Base-by-base conservation (phyloP, 1,140 invertebrate genomes). In the Trichonephila clavipes region DNA sequence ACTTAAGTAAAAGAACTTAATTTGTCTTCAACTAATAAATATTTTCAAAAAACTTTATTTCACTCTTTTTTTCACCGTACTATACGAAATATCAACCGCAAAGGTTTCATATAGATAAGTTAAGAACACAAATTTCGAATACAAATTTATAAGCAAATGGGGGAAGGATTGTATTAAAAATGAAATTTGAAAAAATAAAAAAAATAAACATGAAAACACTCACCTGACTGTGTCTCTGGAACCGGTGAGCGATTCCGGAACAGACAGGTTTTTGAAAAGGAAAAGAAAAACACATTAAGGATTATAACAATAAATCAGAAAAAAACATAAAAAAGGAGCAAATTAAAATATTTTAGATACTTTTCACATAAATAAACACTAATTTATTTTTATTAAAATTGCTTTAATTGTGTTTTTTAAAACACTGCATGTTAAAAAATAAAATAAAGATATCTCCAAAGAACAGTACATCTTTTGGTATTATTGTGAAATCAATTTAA, bases 181-280 rank as follows among this genome's bases (percentile, higher is more conserved):
- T 40, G 14, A 86, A 86, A 86, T 51, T 51, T 51, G 51, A 51
- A 28, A 28, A 28, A 51, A 51, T 10, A 28, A 61, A 88, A 93
- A 87, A 64, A 83, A 44, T 40, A 91, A 93, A 87, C 19, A 19
- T 83, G 28, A 51, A 40, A 40, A 34, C 21, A 94, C 92, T 94
- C 92, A 94, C 92, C 92, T 94, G 92, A 94, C 92, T 94, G 92
- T 94, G 77, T 93, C 92, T 94, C 92, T 94, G 87, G 86, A 89
- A 83, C 77, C 86, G 77, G 16, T 24, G 72, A 89, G 69, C 69
- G 92, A 94, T 94, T 94, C 92, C 92, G 92, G 87, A 94, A 90
- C 92, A 94, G 92, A 94, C 92, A 94, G 92, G 92, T 89, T 28
- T 62, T 59, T n/a, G 88, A 94, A 89, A 89, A 69, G 64, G 89